phyloP scores from a whole-genome alignment of 2,797 vertebrate species.

The Halcyon chelicuti region DNA sequence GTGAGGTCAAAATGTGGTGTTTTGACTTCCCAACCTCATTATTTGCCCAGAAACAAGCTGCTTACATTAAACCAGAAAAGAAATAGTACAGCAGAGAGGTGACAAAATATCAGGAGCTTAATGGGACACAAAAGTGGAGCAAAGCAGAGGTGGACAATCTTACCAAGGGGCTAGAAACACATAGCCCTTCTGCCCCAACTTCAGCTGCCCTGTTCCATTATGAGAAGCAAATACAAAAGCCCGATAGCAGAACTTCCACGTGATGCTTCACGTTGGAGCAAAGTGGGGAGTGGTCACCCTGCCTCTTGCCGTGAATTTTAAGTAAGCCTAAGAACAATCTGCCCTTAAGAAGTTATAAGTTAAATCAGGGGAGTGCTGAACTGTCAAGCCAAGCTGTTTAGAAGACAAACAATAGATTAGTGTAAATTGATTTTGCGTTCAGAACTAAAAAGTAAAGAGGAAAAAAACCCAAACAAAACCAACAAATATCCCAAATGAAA shows the following conservation, averaged over 20 bases:
- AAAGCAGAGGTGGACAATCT: background rate
- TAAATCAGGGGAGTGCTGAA: background rate
- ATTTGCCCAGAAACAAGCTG: background rate
- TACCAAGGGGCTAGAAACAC: background rate
- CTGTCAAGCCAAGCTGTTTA: background rate
- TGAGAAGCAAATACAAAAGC: background rate
- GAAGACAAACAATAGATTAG: background rate
- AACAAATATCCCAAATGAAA: too few species aligned
- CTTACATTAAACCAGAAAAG: background rate
- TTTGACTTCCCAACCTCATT: background rate
- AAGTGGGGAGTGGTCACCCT: rapidly evolving
- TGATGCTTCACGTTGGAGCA: background rate
- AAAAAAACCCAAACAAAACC: too few species aligned
- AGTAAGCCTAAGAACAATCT: background rate
- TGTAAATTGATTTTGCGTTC: background rate
- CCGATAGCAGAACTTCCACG: background rate
- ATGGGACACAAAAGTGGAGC: background rate
- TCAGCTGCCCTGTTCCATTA: background rate
- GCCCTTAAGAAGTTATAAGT: background rate
- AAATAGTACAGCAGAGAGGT: background rate
- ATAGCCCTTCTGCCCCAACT: background rate
- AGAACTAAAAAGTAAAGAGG: background rate
- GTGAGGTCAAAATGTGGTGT: background rate
- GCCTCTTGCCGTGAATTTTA: background rate
- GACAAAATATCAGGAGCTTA: background rate